Conservation (phyloP, 2,888 invertebrate genomes). For the Byasa hedistus region DNA sequence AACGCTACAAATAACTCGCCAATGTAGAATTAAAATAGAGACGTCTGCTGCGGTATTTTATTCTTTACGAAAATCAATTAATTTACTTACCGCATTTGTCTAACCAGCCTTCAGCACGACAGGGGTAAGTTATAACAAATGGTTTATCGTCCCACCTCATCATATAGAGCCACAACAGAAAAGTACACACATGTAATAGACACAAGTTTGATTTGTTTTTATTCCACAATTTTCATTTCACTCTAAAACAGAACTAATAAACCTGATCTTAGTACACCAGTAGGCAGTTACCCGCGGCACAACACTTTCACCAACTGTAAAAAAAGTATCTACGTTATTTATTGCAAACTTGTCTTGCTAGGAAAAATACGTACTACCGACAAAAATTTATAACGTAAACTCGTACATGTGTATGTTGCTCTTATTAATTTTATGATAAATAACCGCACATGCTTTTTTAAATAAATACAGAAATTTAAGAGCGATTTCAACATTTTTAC, state of each 20-base stretch:
- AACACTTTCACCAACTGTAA: slow-evolving; percentile 70
- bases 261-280: slow-evolving; percentile 21
- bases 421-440: background rate
- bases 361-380: slow-evolving; percentile 4
- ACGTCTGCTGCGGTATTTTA: slow-evolving; percentile 34
- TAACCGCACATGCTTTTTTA: background rate
- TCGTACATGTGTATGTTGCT: background rate
- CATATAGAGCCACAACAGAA: slow-evolving; percentile 47
- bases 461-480: background rate
- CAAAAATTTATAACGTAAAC: background rate
- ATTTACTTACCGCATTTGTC: slow-evolving; percentile 69
- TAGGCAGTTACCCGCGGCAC: slow-evolving; percentile 47
- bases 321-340: slow-evolving; percentile 45
- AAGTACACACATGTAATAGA: slow-evolving; percentile 44
- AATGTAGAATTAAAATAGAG: slow-evolving; percentile 51
- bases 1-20: slow-evolving; percentile 63
- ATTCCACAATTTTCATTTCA: slow-evolving; percentile 55
- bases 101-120: slow-evolving; percentile 74
- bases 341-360: slow-evolving; percentile 4
- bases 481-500: background rate
- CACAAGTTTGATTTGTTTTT: slow-evolving; percentile 36
- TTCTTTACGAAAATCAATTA: slow-evolving; percentile 28
- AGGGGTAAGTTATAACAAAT: slow-evolving; percentile 66
- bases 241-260: slow-evolving; percentile 37
- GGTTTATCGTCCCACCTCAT: slow-evolving; percentile 58